These are phyloP conservation scores for Tinea trinotella DNA, from an alignment of 2,888 invertebrate genomes.

Conservation along the genomic window DNA sequence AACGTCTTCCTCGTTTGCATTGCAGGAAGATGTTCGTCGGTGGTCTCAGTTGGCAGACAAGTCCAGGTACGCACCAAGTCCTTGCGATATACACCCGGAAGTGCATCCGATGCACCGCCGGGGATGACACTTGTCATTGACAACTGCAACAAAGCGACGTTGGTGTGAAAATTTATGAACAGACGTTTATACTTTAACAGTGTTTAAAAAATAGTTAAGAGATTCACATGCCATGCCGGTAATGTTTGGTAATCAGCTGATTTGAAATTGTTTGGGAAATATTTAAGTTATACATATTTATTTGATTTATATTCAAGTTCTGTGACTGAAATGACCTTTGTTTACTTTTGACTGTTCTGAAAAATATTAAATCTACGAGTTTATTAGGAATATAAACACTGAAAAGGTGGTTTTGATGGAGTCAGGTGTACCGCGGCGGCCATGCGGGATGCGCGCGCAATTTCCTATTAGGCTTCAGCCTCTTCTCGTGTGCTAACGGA, in stretches of 20 bases:
- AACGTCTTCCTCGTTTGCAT: slow-evolving; percentile 73
- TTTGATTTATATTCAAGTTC: background rate
- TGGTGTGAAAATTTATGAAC: background rate
- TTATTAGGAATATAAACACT: background rate
- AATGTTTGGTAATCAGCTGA: slow-evolving; percentile 70
- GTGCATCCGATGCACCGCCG: slow-evolving; percentile 51
- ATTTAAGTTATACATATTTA: background rate
- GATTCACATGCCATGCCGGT: slow-evolving; percentile 48
- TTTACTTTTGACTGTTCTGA: background rate
- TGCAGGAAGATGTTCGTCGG: slow-evolving; percentile 99
- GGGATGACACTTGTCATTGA: slow-evolving; percentile 28
- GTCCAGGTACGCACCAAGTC: slow-evolving; percentile 86
- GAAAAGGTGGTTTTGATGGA: slow-evolving; percentile 24
- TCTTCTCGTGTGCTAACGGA: slow-evolving; percentile 8
- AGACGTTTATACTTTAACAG: background rate
- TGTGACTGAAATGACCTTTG: background rate
- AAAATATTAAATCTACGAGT: background rate
- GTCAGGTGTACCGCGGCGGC: slow-evolving; percentile 66
- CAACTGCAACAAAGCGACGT: slow-evolving; percentile 32
- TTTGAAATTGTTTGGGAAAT: slow-evolving; percentile 28
- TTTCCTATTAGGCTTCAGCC: slow-evolving; percentile 28
- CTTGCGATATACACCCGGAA: slow-evolving; percentile 38
- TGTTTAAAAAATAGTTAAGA: slow-evolving; percentile 10
- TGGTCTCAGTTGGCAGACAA: slow-evolving; percentile 99
- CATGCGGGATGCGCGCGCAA: slow-evolving; percentile 70